Base-by-base conservation (phyloP, 2,797 vertebrate species). In the Antennarius maculatus region DNA sequence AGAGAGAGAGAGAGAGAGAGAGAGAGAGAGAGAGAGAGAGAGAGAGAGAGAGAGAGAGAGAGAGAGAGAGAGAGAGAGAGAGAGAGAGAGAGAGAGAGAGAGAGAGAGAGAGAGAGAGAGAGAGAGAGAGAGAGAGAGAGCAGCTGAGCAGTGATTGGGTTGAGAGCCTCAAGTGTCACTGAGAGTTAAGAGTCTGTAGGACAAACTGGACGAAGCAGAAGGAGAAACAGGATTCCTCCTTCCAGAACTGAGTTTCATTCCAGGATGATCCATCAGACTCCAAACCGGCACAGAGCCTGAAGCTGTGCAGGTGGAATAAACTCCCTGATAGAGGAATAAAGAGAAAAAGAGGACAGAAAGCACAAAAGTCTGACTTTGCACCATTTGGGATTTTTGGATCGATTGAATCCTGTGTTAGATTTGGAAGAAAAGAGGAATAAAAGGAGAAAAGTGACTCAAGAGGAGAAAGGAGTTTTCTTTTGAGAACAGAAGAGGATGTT, bases 151-250 rank as follows among this genome's bases (percentile, higher is more conserved):
- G 54, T 61, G 59, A 57, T 56, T 39, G 23, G 66, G 63, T 13
- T 60, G 54, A 74, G 68, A 61, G 66, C 64, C 69, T 79, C 70
- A 54, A 77, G 65, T 79, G 76, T 73, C 69, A 72, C 54, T 56
- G 65, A 59, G 63, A 76, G 76, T 29, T 45, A 47, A 64, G 47
- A 60, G 69, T 69, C 57, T 60, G 34, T 56, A 70, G 81, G 74
- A 79, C 53, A 23, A 61, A 43, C 49, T 62, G 58, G 4, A 49
- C 11, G 46, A 17, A 58, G 51, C 29, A 31, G 54, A 47, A 28
- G 3, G 51, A 58, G 47, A 54, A 37, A 50, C 3, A 50, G 54
- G 52, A 56, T 47, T 28, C 7, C 18, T 31, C 45, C 48, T 65
- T 42, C 12, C 15, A 58, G 66, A 59, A 6, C n/a, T 29, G 7